Conservation (phyloP, 2,888 invertebrate species). For the Diogma glabrata region DNA sequence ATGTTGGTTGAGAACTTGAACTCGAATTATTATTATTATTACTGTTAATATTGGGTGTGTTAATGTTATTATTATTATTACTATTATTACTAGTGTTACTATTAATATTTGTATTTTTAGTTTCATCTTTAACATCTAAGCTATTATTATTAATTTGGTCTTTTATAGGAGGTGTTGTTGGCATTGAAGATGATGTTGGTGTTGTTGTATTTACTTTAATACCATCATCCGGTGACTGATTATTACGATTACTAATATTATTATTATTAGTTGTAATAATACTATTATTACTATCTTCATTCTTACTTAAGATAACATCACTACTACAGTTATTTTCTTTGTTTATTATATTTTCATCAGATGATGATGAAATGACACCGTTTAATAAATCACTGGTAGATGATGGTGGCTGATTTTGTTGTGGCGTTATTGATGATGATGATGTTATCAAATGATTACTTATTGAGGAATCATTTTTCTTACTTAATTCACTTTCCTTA, state of each 20-base stretch:
- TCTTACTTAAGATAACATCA: slow-evolving; percentile 6
- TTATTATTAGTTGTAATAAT: slow-evolving; percentile 6
- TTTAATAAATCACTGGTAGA: slow-evolving; percentile 5
- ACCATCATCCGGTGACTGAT: slow-evolving; percentile 1
- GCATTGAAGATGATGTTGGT: slow-evolving; percentile 5
- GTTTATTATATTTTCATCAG: slow-evolving; percentile 4
- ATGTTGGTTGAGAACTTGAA: slow-evolving; percentile 7
- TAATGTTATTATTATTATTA: slow-evolving; percentile 6
- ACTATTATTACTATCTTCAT: slow-evolving; percentile 9
- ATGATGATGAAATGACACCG: slow-evolving; percentile 9
- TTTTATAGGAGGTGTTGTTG: slow-evolving; percentile 9
- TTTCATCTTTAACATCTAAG: not conserved
- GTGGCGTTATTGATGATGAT: slow-evolving; percentile 8
- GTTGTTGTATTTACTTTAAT: slow-evolving; percentile 2
- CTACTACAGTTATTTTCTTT: slow-evolving; percentile 4
- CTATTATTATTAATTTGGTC: slow-evolving; percentile 8
- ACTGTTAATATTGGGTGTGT: not conserved
- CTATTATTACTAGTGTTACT: slow-evolving; percentile 3
- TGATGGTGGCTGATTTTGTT: slow-evolving; percentile 8
- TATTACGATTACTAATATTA: slow-evolving; percentile 6
- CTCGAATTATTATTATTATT: slow-evolving; percentile 9
- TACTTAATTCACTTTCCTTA: not conserved
- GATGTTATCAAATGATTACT: slow-evolving; percentile 18
- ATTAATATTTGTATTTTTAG: not conserved
- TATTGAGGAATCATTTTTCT: slow-evolving; percentile 4